Conservation (phyloP, 2,888 invertebrate genomes). For the Brachyptera putata region DNA sequence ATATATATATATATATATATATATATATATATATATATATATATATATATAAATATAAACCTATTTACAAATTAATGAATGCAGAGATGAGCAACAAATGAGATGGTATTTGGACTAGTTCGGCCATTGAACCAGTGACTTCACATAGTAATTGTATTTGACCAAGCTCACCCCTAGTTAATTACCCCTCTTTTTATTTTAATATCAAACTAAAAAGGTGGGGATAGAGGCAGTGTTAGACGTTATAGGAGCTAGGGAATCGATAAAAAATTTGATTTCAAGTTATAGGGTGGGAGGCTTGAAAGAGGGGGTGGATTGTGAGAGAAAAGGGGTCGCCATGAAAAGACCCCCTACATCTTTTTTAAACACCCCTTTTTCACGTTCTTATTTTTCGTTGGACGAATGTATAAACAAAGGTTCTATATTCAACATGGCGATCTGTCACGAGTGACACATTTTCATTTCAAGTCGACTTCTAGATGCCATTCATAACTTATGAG, state of each 20-base stretch:
- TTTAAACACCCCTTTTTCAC: conserved; percentile 16
- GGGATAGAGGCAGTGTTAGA: background rate
- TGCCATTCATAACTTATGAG: background rate
- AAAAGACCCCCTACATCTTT: background rate
- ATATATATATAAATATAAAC: too few species aligned
- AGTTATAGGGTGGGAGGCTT: conserved; percentile 9
- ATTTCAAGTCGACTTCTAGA: background rate
- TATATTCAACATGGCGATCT: background rate
- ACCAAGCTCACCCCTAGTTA: background rate
- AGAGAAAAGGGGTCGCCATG: background rate
- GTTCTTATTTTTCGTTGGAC: conserved; percentile 31
- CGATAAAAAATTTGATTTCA: conserved; percentile 21
- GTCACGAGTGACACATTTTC: background rate
- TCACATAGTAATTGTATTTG: too few species aligned
- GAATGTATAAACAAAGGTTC: conserved; percentile 14
- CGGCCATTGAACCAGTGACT: too few species aligned
- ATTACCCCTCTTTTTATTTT: background rate
- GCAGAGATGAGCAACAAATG: too few species aligned
- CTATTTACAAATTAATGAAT: too few species aligned
- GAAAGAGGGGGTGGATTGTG: conserved; percentile 6
- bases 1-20: too few species aligned
- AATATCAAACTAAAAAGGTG: background rate
- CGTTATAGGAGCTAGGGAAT: conserved; percentile 11
- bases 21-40: too few species aligned
- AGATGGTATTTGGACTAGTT: too few species aligned